A percentile compares a stretch with the other conserved stretches of the same genome.
These are phyloP conservation scores for Homarus gammarus DNA, from an alignment of 2,888 invertebrate species.

Conservation along the genomic window DNA sequence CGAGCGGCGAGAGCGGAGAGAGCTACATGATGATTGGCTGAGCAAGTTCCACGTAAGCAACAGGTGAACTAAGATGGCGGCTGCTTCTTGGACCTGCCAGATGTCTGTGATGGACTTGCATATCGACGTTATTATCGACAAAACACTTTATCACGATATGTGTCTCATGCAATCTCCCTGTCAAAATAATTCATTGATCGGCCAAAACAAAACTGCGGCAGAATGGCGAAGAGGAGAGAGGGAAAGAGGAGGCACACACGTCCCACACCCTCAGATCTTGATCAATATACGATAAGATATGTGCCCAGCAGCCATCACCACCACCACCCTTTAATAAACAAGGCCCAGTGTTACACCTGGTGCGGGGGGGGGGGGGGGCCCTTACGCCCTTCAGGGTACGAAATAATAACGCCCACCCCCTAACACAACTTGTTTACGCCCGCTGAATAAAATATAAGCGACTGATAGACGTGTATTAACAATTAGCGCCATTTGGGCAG, in stretches of 20 bases:
- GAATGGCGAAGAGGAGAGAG: not conserved
- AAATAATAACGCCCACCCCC: not conserved
- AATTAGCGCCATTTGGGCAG: conserved; percentile 22
- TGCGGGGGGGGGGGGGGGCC: too few species aligned
- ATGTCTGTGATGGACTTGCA: conserved; percentile 29
- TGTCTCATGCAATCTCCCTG: conserved; percentile 22
- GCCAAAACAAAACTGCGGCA: not conserved
- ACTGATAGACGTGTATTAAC: conserved; percentile 19
- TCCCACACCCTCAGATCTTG: conserved; percentile 46
- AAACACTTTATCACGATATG: conserved; percentile 18
- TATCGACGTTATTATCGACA: conserved; percentile 9
- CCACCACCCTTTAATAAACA: conserved; percentile 44
- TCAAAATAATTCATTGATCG: conserved; percentile 40
- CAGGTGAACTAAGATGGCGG: conserved; percentile 72
- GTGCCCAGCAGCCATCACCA: conserved; percentile 33
- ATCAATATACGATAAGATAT: conserved; percentile 70
- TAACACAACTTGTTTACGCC: not conserved
- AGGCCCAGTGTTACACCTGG: not conserved
- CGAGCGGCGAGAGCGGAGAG: conserved; percentile 61
- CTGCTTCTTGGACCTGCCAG: conserved; percentile 54
- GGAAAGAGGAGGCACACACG: conserved; percentile 16
- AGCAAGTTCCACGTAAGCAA: conserved; percentile 73
- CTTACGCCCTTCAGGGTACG: not conserved
- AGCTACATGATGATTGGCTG: conserved; percentile 65
- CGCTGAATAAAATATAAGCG: not conserved